Conservation (phyloP, 92 coral and sea anemone genomes). For the Umimayanthus kanabou region DNA sequence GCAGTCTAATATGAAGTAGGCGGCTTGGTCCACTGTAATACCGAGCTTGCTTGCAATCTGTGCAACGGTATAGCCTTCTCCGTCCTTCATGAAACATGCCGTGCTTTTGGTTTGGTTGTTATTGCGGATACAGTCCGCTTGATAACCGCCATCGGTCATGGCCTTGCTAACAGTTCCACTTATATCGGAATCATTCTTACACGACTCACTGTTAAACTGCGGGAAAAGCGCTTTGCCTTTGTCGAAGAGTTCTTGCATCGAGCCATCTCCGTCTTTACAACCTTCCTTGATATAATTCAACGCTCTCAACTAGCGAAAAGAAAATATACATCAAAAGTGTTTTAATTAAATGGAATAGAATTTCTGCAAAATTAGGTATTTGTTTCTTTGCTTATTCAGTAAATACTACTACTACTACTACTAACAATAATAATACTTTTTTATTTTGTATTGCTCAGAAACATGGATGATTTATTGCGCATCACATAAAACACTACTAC, state of each 20-base stretch:
- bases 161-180: background rate
- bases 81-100: constrained; percentile 9
- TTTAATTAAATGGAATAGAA: background rate
- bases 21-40: background rate
- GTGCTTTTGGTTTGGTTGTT: background rate
- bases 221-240: background rate
- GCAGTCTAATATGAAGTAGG: background rate
- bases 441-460: too few species aligned
- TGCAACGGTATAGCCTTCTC: background rate
- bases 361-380: background rate
- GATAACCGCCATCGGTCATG: background rate
- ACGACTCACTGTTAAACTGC: constrained; percentile 13
- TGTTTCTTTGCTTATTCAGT: background rate
- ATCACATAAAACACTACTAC: too few species aligned
- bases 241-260: background rate
- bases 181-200: constrained; percentile 3
- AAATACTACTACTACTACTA: too few species aligned
- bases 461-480: too few species aligned
- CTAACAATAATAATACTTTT: too few species aligned
- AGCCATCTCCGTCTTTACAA: background rate
- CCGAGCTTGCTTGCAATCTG: background rate
- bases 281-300: background rate
- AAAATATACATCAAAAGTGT: background rate
- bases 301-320: background rate
- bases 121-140: constrained; percentile 6